A percentile compares a stretch with the other conserved stretches of the same genome.
phyloP scores from a whole-genome alignment of 2,888 invertebrate genomes.

The Drosophila koepferae region DNA sequence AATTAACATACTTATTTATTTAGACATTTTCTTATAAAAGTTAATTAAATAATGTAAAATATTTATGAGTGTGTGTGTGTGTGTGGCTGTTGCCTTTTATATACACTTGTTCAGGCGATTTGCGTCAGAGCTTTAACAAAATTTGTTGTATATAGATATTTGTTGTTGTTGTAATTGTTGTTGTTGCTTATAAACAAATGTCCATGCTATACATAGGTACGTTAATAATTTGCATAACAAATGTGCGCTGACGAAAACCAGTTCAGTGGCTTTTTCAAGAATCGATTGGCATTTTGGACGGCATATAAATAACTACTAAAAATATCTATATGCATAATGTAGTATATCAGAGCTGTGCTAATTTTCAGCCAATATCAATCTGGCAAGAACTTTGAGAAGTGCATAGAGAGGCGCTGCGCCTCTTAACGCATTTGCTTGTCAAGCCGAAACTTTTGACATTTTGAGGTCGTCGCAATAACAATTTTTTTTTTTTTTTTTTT shows the following conservation, averaged over 20 bases:
- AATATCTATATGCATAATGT: constrained; percentile 8
- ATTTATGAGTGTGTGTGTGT: neutral
- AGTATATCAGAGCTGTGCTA: constrained; percentile 59
- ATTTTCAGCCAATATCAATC: constrained; percentile 58
- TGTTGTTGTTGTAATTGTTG: constrained; percentile 8
- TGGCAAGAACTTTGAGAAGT: constrained; percentile 22
- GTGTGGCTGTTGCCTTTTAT: constrained; percentile 22
- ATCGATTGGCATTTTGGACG: constrained; percentile 54
- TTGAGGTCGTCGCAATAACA: constrained; percentile 54
- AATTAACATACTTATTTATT: constrained; percentile 7
- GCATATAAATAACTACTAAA: constrained; percentile 1
- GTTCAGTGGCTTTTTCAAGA: constrained; percentile 63
- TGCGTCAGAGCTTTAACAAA: constrained; percentile 40
- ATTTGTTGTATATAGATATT: constrained; percentile 2
- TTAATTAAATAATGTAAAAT: constrained; percentile 1
- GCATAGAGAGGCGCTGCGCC: constrained; percentile 20
- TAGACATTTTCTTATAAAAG: neutral
- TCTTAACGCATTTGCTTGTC: constrained; percentile 20
- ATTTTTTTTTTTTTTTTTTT: constrained; percentile 1
- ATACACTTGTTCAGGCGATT: constrained; percentile 33
- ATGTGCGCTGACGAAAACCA: constrained; percentile 60
- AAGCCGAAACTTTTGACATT: constrained; percentile 60
- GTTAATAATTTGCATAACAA: constrained; percentile 61
- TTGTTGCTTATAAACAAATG: constrained; percentile 13
- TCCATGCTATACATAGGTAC: constrained; percentile 40